Conservation (phyloP, 2,113 vertebrate genomes). For the Gobius niger region DNA sequence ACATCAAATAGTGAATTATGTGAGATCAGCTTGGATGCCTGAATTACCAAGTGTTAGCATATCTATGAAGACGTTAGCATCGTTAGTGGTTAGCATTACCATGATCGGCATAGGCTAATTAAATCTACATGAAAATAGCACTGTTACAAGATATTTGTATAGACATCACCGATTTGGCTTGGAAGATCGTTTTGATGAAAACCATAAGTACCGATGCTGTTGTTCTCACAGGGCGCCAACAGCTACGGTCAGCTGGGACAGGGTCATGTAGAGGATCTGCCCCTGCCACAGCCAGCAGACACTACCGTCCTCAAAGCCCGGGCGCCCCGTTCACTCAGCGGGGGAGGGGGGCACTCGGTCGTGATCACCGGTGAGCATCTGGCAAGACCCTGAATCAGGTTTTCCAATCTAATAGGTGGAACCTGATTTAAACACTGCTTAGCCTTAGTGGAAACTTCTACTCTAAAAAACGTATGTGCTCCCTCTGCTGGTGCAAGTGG, state of each 20-base stretch:
- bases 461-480: neutral
- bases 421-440: no score
- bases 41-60: no score
- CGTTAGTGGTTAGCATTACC: no score
- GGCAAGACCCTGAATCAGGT: no score
- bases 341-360: constrained; percentile 89
- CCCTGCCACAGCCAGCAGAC: constrained; percentile 69
- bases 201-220: neutral
- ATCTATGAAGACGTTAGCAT: no score
- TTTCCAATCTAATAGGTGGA: neutral
- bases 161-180: no score
- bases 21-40: neutral
- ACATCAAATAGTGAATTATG: neutral
- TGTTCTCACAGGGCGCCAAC: constrained; percentile 86
- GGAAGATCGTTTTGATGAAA: no score
- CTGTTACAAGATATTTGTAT: no score
- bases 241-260: constrained; percentile 91
- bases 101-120: no score
- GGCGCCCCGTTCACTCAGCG: constrained; percentile 69
- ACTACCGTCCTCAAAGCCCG: constrained; percentile 18
- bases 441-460: neutral
- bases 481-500: neutral
- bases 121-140: no score
- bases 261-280: constrained; percentile 82
- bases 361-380: constrained; percentile 79